Evolutionary conservation across 2,113 vertebrate genomes (phyloP).

Genomic region (Elephas maximus): DNA sequence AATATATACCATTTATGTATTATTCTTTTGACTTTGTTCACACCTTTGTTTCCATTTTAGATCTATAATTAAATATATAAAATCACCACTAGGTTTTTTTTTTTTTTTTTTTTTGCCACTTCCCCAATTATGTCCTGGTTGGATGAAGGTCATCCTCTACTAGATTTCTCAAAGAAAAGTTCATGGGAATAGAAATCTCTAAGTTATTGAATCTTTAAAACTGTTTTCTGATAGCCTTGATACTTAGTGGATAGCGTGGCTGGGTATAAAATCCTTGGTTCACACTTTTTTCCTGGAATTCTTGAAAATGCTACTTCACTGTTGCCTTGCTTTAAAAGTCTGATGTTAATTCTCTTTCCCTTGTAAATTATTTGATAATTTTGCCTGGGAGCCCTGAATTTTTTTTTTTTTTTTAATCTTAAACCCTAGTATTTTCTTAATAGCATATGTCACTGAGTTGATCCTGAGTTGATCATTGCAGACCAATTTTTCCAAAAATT

Average conservation of each 20-base stretch:
- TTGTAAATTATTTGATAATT: constrained; percentile 2
- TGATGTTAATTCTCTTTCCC: not conserved
- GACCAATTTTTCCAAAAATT: not conserved
- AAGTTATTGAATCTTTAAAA: not conserved
- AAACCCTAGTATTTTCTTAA: not conserved
- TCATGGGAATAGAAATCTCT: not conserved
- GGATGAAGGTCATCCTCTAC: not conserved
- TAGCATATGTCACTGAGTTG: not conserved
- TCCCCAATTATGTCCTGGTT: not conserved
- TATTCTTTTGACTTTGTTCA: not conserved
- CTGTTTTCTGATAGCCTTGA: not conserved
- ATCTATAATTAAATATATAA: not conserved
- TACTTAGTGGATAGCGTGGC: not conserved
- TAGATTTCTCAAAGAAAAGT: not conserved
- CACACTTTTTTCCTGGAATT: not conserved
- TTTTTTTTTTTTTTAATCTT: not conserved
- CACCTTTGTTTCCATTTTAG: not conserved
- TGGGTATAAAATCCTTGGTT: not conserved
- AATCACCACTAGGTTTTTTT: not conserved
- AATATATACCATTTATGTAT: not conserved
- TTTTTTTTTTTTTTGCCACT: no score
- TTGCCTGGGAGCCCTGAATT: not conserved
- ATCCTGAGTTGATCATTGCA: not conserved
- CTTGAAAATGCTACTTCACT: not conserved
- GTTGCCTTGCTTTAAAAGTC: not conserved